phyloP scores from a whole-genome alignment of 2,888 invertebrate species.

The Sabatieria punctata region DNA sequence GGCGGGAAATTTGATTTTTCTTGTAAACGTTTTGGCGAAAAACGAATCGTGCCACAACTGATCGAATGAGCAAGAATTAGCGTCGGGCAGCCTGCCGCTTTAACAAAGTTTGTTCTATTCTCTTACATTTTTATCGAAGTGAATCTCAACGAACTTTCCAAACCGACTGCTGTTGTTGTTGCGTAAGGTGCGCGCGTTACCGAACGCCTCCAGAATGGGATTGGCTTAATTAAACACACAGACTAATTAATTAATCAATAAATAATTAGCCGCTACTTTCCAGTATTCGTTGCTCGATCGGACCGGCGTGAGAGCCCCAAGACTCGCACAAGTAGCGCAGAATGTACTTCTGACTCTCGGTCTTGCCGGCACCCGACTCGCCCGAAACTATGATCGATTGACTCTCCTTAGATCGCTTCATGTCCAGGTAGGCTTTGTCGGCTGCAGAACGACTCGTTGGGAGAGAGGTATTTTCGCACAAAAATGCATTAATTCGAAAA shows the following conservation, averaged over 20 bases:
- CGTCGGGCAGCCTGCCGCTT: too few relatives aligned
- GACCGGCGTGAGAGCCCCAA: slow-evolving; percentile 69
- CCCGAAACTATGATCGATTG: slow-evolving; percentile 88
- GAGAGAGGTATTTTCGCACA: too few relatives aligned
- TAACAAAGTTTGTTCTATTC: too few relatives aligned
- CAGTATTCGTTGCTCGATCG: slow-evolving; percentile 82
- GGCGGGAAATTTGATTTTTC: too few relatives aligned
- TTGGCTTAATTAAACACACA: slow-evolving; percentile 17
- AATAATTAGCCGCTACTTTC: too few relatives aligned
- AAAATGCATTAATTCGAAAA: too few relatives aligned
- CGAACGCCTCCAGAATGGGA: slow-evolving; percentile 32
- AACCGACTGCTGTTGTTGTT: slow-evolving; percentile 96
- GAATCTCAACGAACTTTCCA: slow-evolving; percentile 97
- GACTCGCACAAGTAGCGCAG: slow-evolving; percentile 78
- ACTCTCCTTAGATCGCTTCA: slow-evolving; percentile 77
- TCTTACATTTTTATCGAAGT: slow-evolving; percentile 59
- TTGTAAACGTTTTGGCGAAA: too few relatives aligned
- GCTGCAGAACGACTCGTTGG: too few relatives aligned
- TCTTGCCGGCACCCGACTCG: slow-evolving; percentile 77
- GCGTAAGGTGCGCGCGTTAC: slow-evolving; percentile 63
- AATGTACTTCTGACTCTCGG: slow-evolving; percentile 94
- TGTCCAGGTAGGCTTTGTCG: slow-evolving; percentile 91
- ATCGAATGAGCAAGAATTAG: too few relatives aligned
- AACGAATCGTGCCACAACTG: too few relatives aligned
- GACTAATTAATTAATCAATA: background rate